Evolutionary conservation across 2,113 vertebrate species (phyloP).

Genomic region (Engraulis encrasicolus): DNA sequence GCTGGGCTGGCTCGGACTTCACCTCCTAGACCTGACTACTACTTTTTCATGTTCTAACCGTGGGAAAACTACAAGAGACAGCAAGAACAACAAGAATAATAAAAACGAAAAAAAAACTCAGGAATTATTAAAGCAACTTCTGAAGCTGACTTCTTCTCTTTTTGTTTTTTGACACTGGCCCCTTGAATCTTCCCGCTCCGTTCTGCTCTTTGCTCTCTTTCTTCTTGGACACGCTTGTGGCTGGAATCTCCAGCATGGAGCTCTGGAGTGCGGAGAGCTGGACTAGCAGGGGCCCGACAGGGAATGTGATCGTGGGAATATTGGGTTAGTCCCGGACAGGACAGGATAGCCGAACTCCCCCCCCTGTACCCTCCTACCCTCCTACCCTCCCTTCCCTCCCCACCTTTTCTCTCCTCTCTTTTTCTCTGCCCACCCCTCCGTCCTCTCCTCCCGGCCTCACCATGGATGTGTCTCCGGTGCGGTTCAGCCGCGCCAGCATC

Average conservation of each 20-base stretch:
- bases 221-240: background rate
- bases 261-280: background rate
- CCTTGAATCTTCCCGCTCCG: too few relatives aligned
- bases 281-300: background rate
- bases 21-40: background rate
- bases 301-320: constrained; percentile 41
- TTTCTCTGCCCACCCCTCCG: constrained; percentile 11
- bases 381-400: background rate
- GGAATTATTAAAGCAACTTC: background rate
- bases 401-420: background rate
- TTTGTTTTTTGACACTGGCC: too few relatives aligned
- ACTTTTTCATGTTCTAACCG: background rate
- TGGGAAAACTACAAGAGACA: background rate
- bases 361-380: background rate
- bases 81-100: background rate
- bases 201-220: background rate
- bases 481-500: constrained; percentile 92
- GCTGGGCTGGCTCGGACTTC: constrained; percentile 29
- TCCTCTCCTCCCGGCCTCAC: background rate
- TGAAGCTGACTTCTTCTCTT: background rate
- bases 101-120: background rate
- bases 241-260: background rate
- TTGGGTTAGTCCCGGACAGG: constrained; percentile 13
- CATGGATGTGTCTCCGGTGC: constrained; percentile 90
- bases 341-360: constrained; percentile 27